Evolutionary conservation across 2,797 vertebrate species (phyloP).

Genomic region (Allobates femoralis): DNA sequence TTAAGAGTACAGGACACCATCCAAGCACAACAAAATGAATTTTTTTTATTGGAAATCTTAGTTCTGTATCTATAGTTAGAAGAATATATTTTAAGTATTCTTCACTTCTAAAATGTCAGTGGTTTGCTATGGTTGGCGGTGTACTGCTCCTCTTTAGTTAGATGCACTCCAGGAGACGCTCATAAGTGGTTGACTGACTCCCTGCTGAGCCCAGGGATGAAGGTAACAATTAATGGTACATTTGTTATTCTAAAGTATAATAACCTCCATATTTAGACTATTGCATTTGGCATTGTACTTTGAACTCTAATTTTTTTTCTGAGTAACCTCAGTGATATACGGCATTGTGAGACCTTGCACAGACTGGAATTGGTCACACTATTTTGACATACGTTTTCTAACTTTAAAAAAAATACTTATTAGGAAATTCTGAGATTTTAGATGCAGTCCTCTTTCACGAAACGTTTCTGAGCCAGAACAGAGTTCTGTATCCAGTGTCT

Average conservation of each 20-base stretch:
- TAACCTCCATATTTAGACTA: not conserved
- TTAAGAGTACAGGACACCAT: not conserved
- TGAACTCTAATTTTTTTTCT: not conserved
- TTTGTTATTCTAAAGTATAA: not conserved
- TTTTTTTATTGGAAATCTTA: not conserved
- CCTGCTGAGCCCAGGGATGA: slow-evolving; percentile 2
- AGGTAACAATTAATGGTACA: slow-evolving; percentile 22
- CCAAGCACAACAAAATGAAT: not conserved
- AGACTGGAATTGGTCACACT: not conserved
- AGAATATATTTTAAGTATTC: slow-evolving; percentile 4
- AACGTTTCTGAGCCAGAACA: too few species aligned
- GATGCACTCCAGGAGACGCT: not conserved
- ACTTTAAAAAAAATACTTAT: not conserved
- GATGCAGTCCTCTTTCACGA: too few species aligned
- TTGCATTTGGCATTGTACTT: not conserved
- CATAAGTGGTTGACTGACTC: slow-evolving; percentile 16
- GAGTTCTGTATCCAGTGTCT: too few species aligned
- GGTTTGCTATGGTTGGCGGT: not conserved
- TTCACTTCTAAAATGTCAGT: slow-evolving; percentile 25
- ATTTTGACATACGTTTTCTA: not conserved
- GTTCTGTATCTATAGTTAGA: not conserved
- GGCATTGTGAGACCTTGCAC: not conserved
- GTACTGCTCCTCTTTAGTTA: not conserved
- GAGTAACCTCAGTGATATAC: not conserved
- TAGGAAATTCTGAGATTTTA: not conserved